Base-by-base conservation (phyloP, 1,140 invertebrate genomes). In the Charaxes varanes region DNA sequence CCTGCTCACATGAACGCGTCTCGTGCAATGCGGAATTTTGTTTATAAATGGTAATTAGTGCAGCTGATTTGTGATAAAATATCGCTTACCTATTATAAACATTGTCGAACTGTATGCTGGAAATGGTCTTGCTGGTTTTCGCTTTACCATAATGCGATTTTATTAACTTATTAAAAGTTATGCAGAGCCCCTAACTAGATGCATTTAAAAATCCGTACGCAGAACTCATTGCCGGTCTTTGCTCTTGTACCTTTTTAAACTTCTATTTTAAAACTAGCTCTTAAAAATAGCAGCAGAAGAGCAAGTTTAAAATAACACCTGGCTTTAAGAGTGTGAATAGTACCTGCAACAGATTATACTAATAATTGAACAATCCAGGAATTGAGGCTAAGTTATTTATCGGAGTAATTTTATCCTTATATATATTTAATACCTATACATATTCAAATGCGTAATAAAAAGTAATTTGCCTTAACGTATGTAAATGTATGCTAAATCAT, bases 401-500 rank as follows among this genome's bases (percentile, higher is more conserved):
- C 10, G n/a, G 4, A 13, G 19, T n/a, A 11, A 10, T 23, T 13
- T 22, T 35, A 23, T 24, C n/a, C 12, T 15, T 8, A 23, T 35
- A 35, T n/a, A 35, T 23, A 23, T 13, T 13, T 13, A 23, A 23
- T 23, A 23, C 17, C 14, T 12, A 17, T 4, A 24, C 10, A 10
- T 2, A 26, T 36, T 24, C 1, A 10, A 22, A 17, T 26, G 15
- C 16, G 3, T 19, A 32, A 33, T n/a, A 33, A 41, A 34, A 40
- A 36, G 7, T 34, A 28, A 46, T 34, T 24, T 26, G 13, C 30
- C 11, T 21, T 34, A 34, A 34, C 3, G 30, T 50, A 55, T 52
- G 48, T 38, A 51, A 56, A 56, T 56, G n/a, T 47, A 47, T 56
- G 44, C 48, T 37, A 31, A 52, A 34, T 41, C 37, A 41, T 36